Conservation (phyloP, 1,140 invertebrate genomes). For the Aporrectodea caliginosa region DNA sequence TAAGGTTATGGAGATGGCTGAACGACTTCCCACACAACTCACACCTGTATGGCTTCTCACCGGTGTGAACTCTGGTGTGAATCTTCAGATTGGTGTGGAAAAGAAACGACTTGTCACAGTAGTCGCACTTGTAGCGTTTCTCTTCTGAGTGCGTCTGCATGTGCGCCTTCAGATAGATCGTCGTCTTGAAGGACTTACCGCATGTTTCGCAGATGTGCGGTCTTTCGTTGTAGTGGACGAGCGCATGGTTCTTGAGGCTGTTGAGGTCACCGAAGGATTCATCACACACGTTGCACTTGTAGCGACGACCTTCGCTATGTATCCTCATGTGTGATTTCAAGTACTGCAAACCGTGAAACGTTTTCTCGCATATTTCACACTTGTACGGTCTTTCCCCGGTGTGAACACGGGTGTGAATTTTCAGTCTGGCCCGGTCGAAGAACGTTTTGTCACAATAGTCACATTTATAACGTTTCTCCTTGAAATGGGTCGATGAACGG, state of each 20-base stretch:
- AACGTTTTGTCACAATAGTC: too few relatives aligned
- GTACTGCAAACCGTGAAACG: not conserved
- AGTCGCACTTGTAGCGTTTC: constrained; percentile 90
- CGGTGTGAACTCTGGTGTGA: not conserved
- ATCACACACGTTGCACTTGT: not conserved
- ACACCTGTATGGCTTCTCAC: too few relatives aligned
- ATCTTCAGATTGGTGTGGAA: not conserved
- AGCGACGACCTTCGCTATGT: not conserved
- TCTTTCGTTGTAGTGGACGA: not conserved
- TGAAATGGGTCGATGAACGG: too few relatives aligned
- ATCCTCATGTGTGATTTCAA: not conserved
- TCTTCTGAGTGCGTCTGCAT: constrained; percentile 95
- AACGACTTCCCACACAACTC: too few relatives aligned
- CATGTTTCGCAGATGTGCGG: not conserved
- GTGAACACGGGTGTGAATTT: not conserved
- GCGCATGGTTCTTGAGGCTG: not conserved
- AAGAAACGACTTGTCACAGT: constrained; percentile 81
- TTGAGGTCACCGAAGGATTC: not conserved
- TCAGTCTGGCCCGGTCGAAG: too few relatives aligned
- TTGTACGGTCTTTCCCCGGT: not conserved
- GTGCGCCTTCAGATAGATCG: constrained; percentile 88
- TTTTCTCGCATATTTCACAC: not conserved
- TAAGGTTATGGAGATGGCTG: constrained; percentile 64
- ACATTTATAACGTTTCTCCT: too few relatives aligned
- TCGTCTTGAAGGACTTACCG: constrained; percentile 96